Conservation (phyloP, 2,888 invertebrate genomes). For the Phymatocera aterrima region DNA sequence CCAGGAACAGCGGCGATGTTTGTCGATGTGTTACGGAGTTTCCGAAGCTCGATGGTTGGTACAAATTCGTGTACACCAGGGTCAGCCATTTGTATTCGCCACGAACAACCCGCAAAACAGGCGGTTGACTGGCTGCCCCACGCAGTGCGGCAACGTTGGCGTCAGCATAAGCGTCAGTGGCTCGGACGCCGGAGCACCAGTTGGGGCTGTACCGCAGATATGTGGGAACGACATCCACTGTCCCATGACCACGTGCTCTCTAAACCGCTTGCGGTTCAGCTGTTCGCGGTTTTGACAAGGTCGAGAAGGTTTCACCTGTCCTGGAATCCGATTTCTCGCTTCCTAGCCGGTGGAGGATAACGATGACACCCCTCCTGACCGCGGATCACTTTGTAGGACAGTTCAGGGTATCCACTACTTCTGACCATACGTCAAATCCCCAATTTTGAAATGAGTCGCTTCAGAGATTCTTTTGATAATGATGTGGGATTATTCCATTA, state of each 20-base stretch:
- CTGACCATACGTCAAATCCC: not conserved
- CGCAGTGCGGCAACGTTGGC: constrained; percentile 14
- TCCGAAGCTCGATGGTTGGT: not conserved
- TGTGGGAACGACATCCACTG: constrained; percentile 48
- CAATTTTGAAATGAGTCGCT: not conserved
- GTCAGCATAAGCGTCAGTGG: constrained; percentile 36
- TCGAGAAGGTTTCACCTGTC: constrained; percentile 50
- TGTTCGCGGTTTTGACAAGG: constrained; percentile 67
- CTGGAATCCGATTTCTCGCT: constrained; percentile 47
- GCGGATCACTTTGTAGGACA: not conserved
- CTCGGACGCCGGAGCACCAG: constrained; percentile 33
- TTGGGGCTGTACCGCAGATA: constrained; percentile 62
- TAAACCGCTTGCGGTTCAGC: constrained; percentile 55
- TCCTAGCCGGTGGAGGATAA: constrained; percentile 27
- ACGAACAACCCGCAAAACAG: constrained; percentile 60
- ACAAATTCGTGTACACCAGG: constrained; percentile 14
- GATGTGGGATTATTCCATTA: too few species aligned
- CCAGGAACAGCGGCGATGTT: too few species aligned
- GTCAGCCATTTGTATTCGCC: constrained; percentile 57
- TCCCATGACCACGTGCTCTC: constrained; percentile 48
- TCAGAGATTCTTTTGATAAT: too few species aligned
- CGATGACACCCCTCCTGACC: not conserved
- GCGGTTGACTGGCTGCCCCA: constrained; percentile 39
- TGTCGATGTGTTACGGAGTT: not conserved
- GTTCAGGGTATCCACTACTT: not conserved